Evolutionary conservation across 2,113 vertebrate genomes (phyloP).

Genomic region (Microtus montanus): DNA sequence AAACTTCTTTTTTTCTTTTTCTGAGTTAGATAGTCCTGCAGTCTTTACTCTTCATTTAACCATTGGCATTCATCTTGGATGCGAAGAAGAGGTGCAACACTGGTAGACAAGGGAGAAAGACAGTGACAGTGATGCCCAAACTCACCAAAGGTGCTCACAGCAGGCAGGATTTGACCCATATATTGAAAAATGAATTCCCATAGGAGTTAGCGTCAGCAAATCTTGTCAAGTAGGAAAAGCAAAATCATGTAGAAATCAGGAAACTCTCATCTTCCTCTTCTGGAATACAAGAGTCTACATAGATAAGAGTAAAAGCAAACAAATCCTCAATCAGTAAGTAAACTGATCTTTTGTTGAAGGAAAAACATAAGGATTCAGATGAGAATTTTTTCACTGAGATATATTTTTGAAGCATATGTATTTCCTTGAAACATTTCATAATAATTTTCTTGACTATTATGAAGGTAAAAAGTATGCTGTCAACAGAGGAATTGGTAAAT

Average conservation of each 20-base stretch:
- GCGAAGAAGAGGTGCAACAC: no score
- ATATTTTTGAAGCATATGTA: neutral
- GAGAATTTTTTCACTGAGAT: neutral
- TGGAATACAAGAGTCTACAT: neutral
- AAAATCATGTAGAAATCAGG: neutral
- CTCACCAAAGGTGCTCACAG: no score
- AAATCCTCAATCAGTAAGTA: neutral
- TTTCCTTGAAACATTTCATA: neutral
- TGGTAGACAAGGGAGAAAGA: no score
- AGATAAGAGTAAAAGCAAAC: neutral
- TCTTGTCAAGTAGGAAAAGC: no score
- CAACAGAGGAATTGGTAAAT: neutral
- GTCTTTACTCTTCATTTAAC: no score
- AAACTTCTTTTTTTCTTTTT: no score
- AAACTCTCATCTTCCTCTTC: neutral
- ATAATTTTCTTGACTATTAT: neutral
- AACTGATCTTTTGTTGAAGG: neutral
- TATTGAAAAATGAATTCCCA: no score
- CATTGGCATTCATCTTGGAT: no score
- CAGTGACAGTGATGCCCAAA: no score
- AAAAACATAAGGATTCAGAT: conserved; percentile 9
- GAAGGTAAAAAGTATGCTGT: neutral
- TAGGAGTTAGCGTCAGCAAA: no score
- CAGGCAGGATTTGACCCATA: no score
- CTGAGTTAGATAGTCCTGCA: no score